Evolutionary conservation across 2,113 vertebrate genomes (phyloP).

Genomic region (Pelmatolapia mariae): DNA sequence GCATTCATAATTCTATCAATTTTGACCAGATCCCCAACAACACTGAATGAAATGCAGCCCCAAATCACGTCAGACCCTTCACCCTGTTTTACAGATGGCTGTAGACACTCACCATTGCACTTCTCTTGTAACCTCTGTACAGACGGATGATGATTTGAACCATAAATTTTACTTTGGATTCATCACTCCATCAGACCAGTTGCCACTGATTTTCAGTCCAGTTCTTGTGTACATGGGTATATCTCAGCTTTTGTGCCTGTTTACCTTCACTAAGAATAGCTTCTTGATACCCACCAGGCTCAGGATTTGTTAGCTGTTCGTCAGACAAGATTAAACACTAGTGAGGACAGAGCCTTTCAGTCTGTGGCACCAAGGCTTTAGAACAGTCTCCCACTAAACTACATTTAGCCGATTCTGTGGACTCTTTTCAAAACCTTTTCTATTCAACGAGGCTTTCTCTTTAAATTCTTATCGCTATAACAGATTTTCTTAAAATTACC

Average conservation of each 20-base stretch:
- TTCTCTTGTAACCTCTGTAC: neutral
- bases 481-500: neutral
- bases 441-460: neutral
- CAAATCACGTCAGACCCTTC: neutral
- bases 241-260: neutral
- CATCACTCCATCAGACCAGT: neutral
- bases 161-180: neutral
- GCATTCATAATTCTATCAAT: neutral
- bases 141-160: neutral
- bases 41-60: neutral
- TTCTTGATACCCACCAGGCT: neutral
- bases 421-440: neutral
- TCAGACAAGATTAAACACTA: neutral
- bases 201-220: neutral
- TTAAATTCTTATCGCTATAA: neutral
- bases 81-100: neutral
- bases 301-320: neutral
- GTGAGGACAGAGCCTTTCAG: neutral
- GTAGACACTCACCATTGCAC: neutral
- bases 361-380: neutral
- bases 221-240: neutral
- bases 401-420: neutral
- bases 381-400: neutral
- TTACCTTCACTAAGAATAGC: neutral
- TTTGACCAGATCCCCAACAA: neutral